Conservation (phyloP, 1,140 invertebrate genomes). For the Rhagoletis zephyria region DNA sequence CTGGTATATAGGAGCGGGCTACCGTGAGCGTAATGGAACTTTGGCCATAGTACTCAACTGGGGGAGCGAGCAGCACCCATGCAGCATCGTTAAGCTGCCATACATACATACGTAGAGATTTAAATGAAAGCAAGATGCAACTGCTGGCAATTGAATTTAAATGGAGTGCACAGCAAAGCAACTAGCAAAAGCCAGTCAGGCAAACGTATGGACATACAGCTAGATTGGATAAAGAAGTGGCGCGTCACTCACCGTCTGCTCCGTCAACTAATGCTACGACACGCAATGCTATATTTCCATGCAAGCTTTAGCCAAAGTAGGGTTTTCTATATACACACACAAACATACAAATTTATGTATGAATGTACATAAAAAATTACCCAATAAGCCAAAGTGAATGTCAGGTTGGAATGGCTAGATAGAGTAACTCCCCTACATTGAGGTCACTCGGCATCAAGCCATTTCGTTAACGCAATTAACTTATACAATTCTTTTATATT, state of each 20-base stretch:
- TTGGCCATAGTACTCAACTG: neutral
- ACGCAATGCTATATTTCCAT: conserved; percentile 4
- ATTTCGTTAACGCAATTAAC: no score
- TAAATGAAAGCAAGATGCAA: conserved; percentile 1
- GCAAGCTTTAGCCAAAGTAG: neutral
- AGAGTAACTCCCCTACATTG: no score
- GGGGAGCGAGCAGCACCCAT: neutral
- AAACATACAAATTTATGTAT: no score
- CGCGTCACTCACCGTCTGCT: neutral
- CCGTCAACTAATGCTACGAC: neutral
- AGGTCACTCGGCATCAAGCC: no score
- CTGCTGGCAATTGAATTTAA: conserved; percentile 39
- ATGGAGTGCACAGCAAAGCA: conserved; percentile 23
- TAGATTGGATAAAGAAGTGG: neutral
- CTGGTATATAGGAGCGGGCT: neutral
- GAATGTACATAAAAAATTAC: no score
- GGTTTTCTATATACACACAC: no score
- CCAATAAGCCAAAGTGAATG: no score
- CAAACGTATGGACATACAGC: neutral
- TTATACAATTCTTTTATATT: no score
- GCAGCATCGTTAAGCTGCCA: neutral
- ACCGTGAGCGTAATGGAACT: conserved; percentile 1
- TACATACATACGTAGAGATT: neutral
- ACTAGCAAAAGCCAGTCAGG: neutral
- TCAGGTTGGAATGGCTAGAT: no score